Base-by-base conservation (phyloP, 2,113 vertebrate genomes). In the Pitta sordida region DNA sequence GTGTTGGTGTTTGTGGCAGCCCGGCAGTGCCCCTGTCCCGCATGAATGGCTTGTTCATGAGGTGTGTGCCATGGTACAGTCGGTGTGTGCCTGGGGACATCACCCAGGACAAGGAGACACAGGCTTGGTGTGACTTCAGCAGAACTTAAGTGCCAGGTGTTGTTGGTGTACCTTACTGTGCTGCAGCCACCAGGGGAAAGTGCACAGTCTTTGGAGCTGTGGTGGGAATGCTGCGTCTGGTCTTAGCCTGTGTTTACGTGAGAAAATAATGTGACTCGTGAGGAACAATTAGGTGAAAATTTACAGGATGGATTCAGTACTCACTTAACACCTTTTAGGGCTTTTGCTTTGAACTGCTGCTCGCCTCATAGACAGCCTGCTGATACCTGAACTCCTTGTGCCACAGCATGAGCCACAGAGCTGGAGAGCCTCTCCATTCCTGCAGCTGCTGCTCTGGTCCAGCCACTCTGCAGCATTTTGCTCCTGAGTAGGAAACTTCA, bases 21-120 rank as follows among this genome's bases (percentile, higher is more conserved):
- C 15, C 4, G 0, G 2, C 14, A 18, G 30, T 9, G 56, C 17
- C 56, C 18, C 21, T 49, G 43, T 4, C 26, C 32, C 7, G 11
- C 1, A 6, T 8, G 32, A 74, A 6, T 3, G 9, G 20, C 48
- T 85, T 2, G 1, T 55, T 53, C 7, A 0, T 36, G 51, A 0
- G 7, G 19, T 20, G 59, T 36, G 22, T 62, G 51, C 34, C 64
- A 78, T 10, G 39, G 59, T 63, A 60, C 39, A 11, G 10, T 55
- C 5, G 52, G 4, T 10, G 10, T 7, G 14, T 13, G 52, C 68
- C 92, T 51, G 69, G 51, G 34, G n/a, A 55, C 24, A 39, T 84
- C 29, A 8, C 15, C 41, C 48, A 62, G 78, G 69, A 53, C 46
- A 41, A 34, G 2, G 20, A 8, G n/a, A 21, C 1, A 23, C 5